Base-by-base conservation (phyloP, 2,888 invertebrate species). In the Tachina lurida region DNA sequence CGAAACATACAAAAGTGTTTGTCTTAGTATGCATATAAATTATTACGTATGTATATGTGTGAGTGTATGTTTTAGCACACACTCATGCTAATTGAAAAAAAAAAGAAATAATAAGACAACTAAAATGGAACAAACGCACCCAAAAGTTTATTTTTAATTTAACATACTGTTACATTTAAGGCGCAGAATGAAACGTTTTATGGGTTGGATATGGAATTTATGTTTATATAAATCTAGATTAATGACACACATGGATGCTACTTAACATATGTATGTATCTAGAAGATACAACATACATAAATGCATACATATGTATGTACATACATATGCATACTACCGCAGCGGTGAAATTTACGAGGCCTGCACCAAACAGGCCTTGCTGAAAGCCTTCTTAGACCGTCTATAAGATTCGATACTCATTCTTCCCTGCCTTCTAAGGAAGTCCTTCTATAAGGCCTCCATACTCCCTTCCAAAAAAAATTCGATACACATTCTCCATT, bases 91-190 rank as follows among this genome's bases (percentile, higher is more conserved):
- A 71, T 63, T 63, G 54, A 67, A 60, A 76, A 62, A 67, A 60
- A 76, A 62, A 67, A 31, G 5, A 31, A 31, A 7, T 31, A 31
- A 31, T 31, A 31, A 65, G 10, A 39, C 41, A 54, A 75, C 15
- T 49, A 43, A 63, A 68, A 71, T 47, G 31, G 22, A 54, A 68
- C 39, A 65, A 85, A 75, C 78, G 71, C 82, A 71, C 85, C 82
- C 78, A 82, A 75, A 85, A 76, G 10, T 70, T 74, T 60, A 52
- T 75, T 60, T 58, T 60, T 54, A 71, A 82, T 82, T 75, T 49
- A 65, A 65, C 39, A 75, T 63, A 39, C 49, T 67, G 15, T 4
- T 19, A 56, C 13, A 54, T 19, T 75, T 68, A 39, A 73, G 78
- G 74, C 63, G 56, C 73, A 63, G 82, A 78, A 58, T 75, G 47